phyloP scores from a whole-genome alignment of 2,888 invertebrate genomes.

The Caenorhabditis becei region DNA sequence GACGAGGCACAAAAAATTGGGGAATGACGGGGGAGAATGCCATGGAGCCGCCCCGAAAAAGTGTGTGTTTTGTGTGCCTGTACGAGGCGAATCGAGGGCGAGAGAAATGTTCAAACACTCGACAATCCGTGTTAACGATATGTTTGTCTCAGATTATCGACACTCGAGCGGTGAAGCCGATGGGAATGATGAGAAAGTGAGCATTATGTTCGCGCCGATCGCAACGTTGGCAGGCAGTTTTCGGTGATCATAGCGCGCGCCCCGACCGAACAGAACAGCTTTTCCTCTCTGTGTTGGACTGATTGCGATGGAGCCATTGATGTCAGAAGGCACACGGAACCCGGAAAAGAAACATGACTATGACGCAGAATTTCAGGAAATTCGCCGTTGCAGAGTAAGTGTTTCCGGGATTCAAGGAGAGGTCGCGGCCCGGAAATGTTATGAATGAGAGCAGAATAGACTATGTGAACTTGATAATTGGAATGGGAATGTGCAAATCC shows the following conservation, averaged over 20 bases:
- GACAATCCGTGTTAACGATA: slow-evolving; percentile 69
- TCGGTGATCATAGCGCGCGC: slow-evolving; percentile 19
- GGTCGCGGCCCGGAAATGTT: neutral
- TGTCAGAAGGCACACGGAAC: slow-evolving; percentile 18
- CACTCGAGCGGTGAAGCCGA: slow-evolving; percentile 30
- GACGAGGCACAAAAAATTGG: neutral
- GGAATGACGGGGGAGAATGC: neutral
- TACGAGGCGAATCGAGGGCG: slow-evolving; percentile 11
- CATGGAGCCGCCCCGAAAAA: slow-evolving; percentile 16
- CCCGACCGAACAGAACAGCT: no score
- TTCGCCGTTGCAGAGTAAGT: slow-evolving; percentile 23
- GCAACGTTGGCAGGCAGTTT: slow-evolving; percentile 21
- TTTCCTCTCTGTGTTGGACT: no score
- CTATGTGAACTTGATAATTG: no score
- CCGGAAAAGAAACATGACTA: slow-evolving; percentile 39
- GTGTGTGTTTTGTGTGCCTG: slow-evolving; percentile 32
- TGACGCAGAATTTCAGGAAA: slow-evolving; percentile 36
- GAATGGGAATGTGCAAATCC: no score
- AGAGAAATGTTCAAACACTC: slow-evolving; percentile 60
- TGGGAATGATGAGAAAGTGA: slow-evolving; percentile 13
- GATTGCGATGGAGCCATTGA: neutral
- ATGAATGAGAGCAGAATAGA: neutral
- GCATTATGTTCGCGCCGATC: slow-evolving; percentile 30
- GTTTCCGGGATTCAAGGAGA: slow-evolving; percentile 17
- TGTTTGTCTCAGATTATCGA: slow-evolving; percentile 65